Evolutionary conservation across 30 jellyfish, hydroid and myxozoan species (phyloP), one percentile per base, ranked within the genome.

Genomic region (Pseudorhiza aurosa): DNA sequence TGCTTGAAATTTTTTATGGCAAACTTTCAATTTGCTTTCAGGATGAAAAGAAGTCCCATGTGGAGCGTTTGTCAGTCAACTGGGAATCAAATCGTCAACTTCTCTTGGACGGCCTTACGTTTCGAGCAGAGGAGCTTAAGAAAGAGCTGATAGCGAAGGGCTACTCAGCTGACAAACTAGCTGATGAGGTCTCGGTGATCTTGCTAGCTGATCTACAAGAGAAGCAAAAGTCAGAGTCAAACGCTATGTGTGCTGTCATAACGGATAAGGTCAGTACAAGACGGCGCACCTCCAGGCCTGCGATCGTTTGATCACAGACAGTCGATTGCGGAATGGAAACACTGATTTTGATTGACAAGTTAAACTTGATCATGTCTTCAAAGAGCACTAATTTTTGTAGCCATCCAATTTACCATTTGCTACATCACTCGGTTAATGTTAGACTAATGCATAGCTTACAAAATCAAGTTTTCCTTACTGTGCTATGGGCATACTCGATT

Each of bases 201-300:
- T 25, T 83, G 68, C 83, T 90, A 72, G 96, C 97, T 31, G 93
- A 90, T 59, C 56, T 90, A 46, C 97, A 90, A 68, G 97, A 90
- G 63, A 75, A 84, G 51, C 97, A 90, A 63, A 75, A 49, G 2
- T 40, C 77, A 2, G 97, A 90, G 65, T 67, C 50, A 25, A 90
- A 90, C 60, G 96, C 97, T 8, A 55, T 85, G 68, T 50, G 79
- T 17, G 60, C 81, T 40, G 88, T 78, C 25, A 55, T 90, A 59
- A 21, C 37, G 8, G 93, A 81, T 27, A 81, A 81, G 93, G 93
- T 81, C 11, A 18, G 56, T 10, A 15, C 32, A 29, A 1, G 9
- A 18, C 28, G 2, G 5, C n/a, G n/a, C n/a, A n/a, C n/a, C n/a
- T n/a, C n/a, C n/a, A n/a, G n/a, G n/a, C n/a, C n/a, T n/a, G n/a